Evolutionary conservation across 2,113 vertebrate genomes (phyloP), one percentile per base, ranked within the genome.

Genomic region (Pelusios castaneus): DNA sequence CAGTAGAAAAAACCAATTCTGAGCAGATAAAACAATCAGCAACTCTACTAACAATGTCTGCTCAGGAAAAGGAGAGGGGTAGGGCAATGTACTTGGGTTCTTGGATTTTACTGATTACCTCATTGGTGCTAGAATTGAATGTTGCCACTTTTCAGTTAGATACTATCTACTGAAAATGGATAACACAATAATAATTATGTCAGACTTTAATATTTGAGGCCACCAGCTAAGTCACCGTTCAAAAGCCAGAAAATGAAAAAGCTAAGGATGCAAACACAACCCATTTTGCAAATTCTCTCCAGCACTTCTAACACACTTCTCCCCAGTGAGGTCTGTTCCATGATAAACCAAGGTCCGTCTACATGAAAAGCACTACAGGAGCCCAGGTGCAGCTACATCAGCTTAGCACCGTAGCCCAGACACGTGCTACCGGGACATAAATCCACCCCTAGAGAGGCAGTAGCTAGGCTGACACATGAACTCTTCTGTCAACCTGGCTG

Each of bases 201-300:
- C 70, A 43, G 38, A 6, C 22, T 13, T 43, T 75, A 75, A 43
- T 25, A 43, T 43, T 75, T 41, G 11, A 75, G 11, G 41, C 22
- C 10, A 70, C 21, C 16, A 70, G n/a, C 63, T 41, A 75, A 27
- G 70, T 43, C 70, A 41, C 0, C 7, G 38, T 51, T 43, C 34
- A 5, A 47, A 6, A 1, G 2, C 2, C 27, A 9, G 17, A 47
- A 41, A 63, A 63, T 47, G 27, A 34, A 9, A n/a, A 1, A 0
- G 52, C 34, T 54, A 16, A 7, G 67, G 24, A 25, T 19, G n/a
- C 63, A 29, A 1, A 1, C 63, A 31, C 29, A 7, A 12, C 84
- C 45, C 21, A 34, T 34, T 21, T 63, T 43, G 63, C 19, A 1
- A 0, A 22, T 38, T 43, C 27, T 8, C 55, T n/a, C 63, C 25